Evolutionary conservation across 2,113 vertebrate species (phyloP), one percentile per base, ranked within the genome.

Genomic region (Pao palembangensis): DNA sequence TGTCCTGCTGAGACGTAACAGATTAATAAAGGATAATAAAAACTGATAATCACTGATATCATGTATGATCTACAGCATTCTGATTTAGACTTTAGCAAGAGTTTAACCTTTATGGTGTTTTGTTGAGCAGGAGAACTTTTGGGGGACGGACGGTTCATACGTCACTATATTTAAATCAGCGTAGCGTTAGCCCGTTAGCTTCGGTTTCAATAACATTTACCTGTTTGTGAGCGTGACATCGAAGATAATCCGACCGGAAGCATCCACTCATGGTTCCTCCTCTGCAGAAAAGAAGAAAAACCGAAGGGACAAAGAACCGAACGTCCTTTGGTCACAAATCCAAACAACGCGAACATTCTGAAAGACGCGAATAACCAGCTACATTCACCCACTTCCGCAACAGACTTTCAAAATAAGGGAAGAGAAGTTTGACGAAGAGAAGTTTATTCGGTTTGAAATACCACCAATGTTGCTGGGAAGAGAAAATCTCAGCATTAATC

Each of bases 1-100:
- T 42, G 67, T 69, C 58, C 72, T 90, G 79, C 84, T 88, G 68
- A 54, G 13, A 28, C 42, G 8, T 3, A 14, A 44, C 11, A 14
- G 15, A 13, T 44, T 44, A 44, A 6, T 44, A 44, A 44, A 14
- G 8, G 44, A 17, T 16, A 46, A 11, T 46, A 3, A 46, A 16
- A 46, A 46, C 17, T 6, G 6, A 16, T 46, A 3, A 17, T 46
- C 44, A 3, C 1, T 46, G 8, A 46, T 1, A 34, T 2, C 5
- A 34, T 8, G 5, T 34, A 34, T 25, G 5, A 25, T 2, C 23
- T 25, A 25, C 23, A 25, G 5, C 23, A 25, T 25, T 25, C 23
- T 25, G 5, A 25, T 25, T 25, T 25, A 25, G 23, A 5, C 23
- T 25, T 25, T 25, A 2, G 23, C 23, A 25, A 25, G 3, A 3